Percentiles rank a stretch among this genome's conserved stretches.
Evolutionary conservation across 2,113 vertebrate species (phyloP).

Genomic region (Syngnathoides biaculeatus): DNA sequence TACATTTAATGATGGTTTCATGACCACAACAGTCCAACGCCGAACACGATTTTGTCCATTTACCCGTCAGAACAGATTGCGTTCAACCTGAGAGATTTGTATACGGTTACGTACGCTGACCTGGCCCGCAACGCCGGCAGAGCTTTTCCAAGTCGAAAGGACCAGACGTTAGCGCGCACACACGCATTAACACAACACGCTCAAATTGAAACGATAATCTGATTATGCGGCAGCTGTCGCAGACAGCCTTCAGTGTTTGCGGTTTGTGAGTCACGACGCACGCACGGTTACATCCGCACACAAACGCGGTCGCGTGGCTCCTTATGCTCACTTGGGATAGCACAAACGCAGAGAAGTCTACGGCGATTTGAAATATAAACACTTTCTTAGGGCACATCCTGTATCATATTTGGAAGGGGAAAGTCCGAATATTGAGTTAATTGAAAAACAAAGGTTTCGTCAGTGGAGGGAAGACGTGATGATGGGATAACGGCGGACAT

Average conservation of each 20-base stretch:
- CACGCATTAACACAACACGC: conserved; percentile 22
- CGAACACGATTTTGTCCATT: not conserved
- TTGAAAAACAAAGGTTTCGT: not conserved
- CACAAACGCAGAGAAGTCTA: not conserved
- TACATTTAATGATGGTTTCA: no score
- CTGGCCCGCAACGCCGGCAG: conserved; percentile 25
- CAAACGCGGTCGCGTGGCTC: conserved; percentile 9
- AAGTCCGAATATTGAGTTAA: not conserved
- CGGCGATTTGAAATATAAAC: not conserved
- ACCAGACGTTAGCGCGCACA: conserved; percentile 26
- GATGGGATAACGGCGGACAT: not conserved
- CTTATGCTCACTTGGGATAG: conserved; percentile 2
- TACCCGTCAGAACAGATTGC: conserved; percentile 29
- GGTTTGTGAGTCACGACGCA: conserved; percentile 45
- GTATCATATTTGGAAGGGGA: not conserved
- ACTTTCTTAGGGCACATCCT: not conserved
- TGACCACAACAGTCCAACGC: not conserved
- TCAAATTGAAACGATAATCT: conserved; percentile 53
- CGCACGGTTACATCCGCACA: conserved; percentile 9
- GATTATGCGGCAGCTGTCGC: conserved; percentile 63
- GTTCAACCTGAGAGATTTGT: conserved; percentile 10
- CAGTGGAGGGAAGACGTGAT: no score
- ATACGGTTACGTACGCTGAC: conserved; percentile 36
- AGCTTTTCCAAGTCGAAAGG: conserved; percentile 37
- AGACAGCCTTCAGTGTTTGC: conserved; percentile 41